Evolutionary conservation across 2,113 vertebrate species (phyloP).

Genomic region (Alligator mississippiensis): DNA sequence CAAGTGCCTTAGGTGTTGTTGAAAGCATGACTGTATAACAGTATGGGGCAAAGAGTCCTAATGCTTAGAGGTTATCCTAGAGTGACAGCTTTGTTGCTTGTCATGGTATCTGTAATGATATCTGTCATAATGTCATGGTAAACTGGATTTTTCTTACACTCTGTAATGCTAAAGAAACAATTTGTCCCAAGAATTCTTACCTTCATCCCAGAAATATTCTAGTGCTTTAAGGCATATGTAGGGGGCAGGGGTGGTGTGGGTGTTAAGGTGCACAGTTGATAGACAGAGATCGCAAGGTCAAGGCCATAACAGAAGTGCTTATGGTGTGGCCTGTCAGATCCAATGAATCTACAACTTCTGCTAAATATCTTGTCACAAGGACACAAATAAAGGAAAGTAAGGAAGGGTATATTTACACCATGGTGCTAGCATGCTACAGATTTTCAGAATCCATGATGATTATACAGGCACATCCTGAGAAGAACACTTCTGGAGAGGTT

Average conservation of each 20-base stretch:
- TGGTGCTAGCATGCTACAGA: background rate
- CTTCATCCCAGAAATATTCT: background rate
- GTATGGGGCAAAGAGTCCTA: background rate
- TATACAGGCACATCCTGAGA: background rate
- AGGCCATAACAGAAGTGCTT: no score
- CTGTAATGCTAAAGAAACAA: background rate
- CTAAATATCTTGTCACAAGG: no score
- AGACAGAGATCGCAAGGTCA: no score
- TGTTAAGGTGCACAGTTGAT: no score
- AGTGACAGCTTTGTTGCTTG: background rate
- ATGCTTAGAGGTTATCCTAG: background rate
- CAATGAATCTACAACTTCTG: no score
- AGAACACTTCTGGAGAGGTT: background rate
- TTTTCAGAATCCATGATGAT: rapidly evolving
- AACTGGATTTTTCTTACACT: background rate
- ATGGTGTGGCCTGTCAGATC: no score
- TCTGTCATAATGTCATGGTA: no score
- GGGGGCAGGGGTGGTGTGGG: no score
- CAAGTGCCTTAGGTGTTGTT: background rate
- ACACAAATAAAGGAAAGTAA: no score
- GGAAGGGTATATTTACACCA: background rate
- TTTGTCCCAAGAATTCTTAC: background rate
- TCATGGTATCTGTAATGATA: background rate
- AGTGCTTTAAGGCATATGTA: no score
- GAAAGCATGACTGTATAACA: background rate